Conservation (phyloP, 2,797 vertebrate species). For the Falco concolor region DNA sequence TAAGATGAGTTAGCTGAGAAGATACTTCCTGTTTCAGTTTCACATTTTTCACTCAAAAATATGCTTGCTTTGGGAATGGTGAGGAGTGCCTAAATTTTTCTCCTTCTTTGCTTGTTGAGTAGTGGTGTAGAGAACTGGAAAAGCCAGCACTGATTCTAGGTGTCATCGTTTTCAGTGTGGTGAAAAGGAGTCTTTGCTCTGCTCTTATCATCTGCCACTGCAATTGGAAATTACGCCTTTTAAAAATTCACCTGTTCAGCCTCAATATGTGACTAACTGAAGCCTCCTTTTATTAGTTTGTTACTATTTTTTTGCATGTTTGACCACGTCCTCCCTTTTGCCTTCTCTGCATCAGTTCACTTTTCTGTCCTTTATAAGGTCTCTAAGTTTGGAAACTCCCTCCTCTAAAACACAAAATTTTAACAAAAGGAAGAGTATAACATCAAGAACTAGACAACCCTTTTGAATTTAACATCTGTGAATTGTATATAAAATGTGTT, state of each 20-base stretch:
- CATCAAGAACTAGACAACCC: background rate
- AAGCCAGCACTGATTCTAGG: background rate
- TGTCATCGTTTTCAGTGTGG: background rate
- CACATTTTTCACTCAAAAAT: background rate
- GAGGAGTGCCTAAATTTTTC: background rate
- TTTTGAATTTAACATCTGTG: background rate
- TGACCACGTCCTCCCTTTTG: background rate
- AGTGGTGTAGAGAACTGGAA: background rate
- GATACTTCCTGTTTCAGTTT: background rate
- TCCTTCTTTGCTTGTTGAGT: background rate
- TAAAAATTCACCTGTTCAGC: background rate
- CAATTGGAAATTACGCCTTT: background rate
- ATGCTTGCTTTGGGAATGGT: background rate
- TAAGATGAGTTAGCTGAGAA: background rate
- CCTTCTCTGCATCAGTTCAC: background rate
- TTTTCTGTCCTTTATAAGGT: background rate
- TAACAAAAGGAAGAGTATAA: background rate
- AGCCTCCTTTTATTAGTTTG: background rate
- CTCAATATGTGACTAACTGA: background rate
- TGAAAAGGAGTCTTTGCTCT: background rate
- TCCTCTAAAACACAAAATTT: background rate
- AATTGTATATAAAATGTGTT: background rate
- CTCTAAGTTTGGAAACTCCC: background rate
- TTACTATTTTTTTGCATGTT: background rate
- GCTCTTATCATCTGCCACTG: background rate